These are phyloP conservation scores for Ascaphus truei DNA, from an alignment of 2,113 vertebrate species.

Conservation along the genomic window DNA sequence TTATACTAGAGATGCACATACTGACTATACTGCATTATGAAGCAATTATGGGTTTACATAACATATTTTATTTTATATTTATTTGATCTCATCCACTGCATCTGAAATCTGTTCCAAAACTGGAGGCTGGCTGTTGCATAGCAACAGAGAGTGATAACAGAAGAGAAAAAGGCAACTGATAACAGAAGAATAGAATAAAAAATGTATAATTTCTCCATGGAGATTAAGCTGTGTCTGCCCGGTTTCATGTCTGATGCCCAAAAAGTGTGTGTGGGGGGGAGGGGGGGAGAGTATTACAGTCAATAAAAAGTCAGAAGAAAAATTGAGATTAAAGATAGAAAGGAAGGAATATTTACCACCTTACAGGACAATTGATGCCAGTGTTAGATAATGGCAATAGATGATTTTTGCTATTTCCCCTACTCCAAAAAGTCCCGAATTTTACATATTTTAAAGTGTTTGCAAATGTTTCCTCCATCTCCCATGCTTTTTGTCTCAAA, in stretches of 20 bases:
- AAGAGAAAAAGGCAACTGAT: neutral
- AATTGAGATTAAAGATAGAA: too few species aligned
- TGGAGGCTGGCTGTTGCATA: slow-evolving; percentile 23
- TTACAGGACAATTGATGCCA: too few species aligned
- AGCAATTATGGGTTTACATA: slow-evolving; percentile 15
- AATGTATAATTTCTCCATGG: neutral
- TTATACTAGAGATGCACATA: neutral
- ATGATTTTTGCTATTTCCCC: too few species aligned
- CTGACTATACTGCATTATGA: slow-evolving; percentile 1
- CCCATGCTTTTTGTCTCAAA: too few species aligned
- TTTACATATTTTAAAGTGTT: too few species aligned
- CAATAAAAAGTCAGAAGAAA: neutral
- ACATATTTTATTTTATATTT: neutral
- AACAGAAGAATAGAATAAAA: neutral
- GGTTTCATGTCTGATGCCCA: neutral
- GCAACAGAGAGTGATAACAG: slow-evolving; percentile 18
- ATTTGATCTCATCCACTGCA: slow-evolving; percentile 20
- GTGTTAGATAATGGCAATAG: too few species aligned
- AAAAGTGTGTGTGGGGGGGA: neutral
- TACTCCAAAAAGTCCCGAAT: too few species aligned
- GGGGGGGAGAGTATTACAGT: neutral
- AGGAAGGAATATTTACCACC: too few species aligned
- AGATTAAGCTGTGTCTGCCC: neutral
- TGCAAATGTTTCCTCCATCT: too few species aligned
- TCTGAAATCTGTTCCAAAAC: neutral